Percentiles rank a stretch among this genome's conserved stretches.
Evolutionary conservation across 2,113 vertebrate genomes (phyloP).

Genomic region (Martes martes): DNA sequence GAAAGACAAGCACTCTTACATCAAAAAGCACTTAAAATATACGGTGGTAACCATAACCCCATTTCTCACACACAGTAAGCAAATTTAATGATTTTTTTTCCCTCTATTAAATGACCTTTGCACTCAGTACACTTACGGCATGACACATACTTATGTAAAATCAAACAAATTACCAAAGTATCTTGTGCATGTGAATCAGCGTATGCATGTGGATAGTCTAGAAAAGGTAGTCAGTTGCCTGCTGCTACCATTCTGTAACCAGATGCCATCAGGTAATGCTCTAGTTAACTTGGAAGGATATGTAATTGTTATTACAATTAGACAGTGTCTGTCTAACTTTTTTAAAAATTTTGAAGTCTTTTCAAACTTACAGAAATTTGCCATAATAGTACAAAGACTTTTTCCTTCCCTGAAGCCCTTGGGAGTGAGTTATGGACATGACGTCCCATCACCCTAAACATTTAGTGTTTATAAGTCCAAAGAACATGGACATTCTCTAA

Average conservation of each 20-base stretch:
- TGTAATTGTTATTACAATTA: neutral
- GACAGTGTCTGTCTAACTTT: neutral
- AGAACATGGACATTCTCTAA: neutral
- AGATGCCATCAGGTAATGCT: neutral
- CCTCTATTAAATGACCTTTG: neutral
- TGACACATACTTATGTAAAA: neutral
- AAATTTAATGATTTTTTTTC: neutral
- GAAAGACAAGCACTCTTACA: neutral
- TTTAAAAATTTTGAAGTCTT: neutral
- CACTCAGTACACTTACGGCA: neutral
- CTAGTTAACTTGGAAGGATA: neutral
- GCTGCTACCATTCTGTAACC: neutral
- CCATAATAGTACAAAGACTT: neutral
- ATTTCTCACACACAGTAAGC: neutral
- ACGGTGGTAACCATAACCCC: neutral
- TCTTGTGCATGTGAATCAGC: neutral
- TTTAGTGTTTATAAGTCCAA: neutral
- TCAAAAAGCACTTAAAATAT: neutral
- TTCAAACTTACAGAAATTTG: neutral
- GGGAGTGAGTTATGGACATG: neutral
- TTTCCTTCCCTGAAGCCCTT: neutral
- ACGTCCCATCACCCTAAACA: neutral
- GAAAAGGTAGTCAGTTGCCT: too few relatives aligned
- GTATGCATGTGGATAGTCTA: neutral
- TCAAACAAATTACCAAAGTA: neutral